A percentile compares a stretch with the other conserved stretches of the same genome.
Conservation (phyloP, 2,113 vertebrate genomes). For the Tetrao urogallus region DNA sequence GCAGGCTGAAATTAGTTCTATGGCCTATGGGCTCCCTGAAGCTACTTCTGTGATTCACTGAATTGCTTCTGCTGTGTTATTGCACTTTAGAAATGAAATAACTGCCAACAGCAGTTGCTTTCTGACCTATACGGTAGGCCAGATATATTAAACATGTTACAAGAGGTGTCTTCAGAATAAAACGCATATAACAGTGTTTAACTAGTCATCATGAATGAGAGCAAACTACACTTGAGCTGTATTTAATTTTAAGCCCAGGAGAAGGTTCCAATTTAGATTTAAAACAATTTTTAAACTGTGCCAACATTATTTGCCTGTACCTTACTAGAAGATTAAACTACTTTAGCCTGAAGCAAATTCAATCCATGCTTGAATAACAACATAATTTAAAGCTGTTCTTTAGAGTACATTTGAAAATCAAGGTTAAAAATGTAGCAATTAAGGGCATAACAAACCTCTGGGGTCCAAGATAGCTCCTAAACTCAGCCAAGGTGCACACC, state of each 20-base stretch:
- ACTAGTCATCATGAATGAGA: background rate
- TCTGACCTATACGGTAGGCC: background rate
- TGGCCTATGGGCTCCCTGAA: conserved; percentile 56
- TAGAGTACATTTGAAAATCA: background rate
- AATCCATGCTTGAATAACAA: background rate
- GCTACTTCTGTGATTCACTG: conserved; percentile 43
- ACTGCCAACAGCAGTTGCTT: conserved; percentile 23
- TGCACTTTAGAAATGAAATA: conserved; percentile 39
- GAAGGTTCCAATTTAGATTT: background rate
- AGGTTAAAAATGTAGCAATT: background rate
- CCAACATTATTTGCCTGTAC: background rate
- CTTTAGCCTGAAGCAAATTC: background rate
- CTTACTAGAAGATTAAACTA: background rate
- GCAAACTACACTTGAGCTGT: background rate
- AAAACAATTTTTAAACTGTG: background rate
- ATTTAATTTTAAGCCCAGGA: background rate
- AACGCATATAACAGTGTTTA: background rate
- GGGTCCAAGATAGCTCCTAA: background rate
- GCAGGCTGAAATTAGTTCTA: conserved; percentile 49
- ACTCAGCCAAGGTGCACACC: background rate
- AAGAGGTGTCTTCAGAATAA: conserved; percentile 12
- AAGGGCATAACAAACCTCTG: fast-evolving
- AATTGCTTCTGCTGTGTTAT: conserved; percentile 47
- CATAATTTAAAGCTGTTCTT: background rate
- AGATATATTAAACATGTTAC: conserved; percentile 3